These are phyloP conservation scores for Thereva unica DNA, from an alignment of 2,888 invertebrate species.

Conservation along the genomic window DNA sequence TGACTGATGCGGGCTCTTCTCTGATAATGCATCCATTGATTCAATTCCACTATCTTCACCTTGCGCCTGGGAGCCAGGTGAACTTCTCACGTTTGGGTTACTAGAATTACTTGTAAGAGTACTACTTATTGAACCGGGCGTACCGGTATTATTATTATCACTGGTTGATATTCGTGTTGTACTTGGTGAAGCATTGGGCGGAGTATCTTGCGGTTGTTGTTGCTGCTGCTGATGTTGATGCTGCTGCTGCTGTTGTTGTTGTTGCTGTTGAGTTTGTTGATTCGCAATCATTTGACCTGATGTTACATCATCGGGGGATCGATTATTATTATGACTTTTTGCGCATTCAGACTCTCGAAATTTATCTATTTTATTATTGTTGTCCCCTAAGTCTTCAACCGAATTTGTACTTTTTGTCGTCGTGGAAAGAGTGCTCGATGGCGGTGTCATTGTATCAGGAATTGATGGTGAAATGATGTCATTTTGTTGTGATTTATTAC, in stretches of 20 bases:
- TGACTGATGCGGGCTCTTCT: conserved; percentile 88
- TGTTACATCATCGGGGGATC: conserved; percentile 9
- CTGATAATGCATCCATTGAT: conserved; percentile 91
- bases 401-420: conserved; percentile 23
- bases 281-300: conserved; percentile 18
- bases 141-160: conserved; percentile 16
- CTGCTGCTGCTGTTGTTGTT: conserved; percentile 14
- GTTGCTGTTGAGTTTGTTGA: conserved; percentile 9
- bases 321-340: conserved; percentile 7
- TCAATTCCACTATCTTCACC: conserved; percentile 92
- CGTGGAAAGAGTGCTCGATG: conserved; percentile 9
- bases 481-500: background rate
- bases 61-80: conserved; percentile 63
- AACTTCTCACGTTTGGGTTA: conserved; percentile 50
- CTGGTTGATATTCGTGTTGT: conserved; percentile 13
- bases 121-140: conserved; percentile 32
- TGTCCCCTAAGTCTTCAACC: background rate
- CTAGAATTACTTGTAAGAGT: conserved; percentile 33
- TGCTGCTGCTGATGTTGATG: conserved; percentile 16
- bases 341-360: conserved; percentile 2
- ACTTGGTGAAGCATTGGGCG: conserved; percentile 7
- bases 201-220: conserved; percentile 8
- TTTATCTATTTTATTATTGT: conserved; percentile 1
- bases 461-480: background rate
- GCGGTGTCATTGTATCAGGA: background rate